Evolutionary conservation across 1,140 invertebrate genomes (phyloP), one percentile per base, ranked within the genome.

Genomic region (Lepidurus arcticus): DNA sequence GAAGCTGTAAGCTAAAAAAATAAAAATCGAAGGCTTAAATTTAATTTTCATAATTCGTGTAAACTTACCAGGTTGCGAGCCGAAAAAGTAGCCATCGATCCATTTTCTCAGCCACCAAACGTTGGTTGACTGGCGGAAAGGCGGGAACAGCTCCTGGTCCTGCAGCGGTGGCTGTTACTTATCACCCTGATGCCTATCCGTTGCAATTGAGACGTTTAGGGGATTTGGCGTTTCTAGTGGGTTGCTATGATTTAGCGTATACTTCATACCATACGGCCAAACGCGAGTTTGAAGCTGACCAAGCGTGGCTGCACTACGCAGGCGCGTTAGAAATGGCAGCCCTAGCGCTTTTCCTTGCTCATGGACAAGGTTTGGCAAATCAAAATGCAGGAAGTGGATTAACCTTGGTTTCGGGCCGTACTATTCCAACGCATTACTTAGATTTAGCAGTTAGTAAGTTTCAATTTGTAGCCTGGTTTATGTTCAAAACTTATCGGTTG

Each of bases 261-360:
- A 93, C 93, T 83, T 90, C 93, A 0, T 99, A 98, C 86, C 96
- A 99, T 84, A 91, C 93, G 21, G 93, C 95, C 11, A 99, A 98
- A 85, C 90, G 96, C 79, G 98, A 99, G 83, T 99, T 99, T 85
- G 93, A 93, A 82, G 92, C 92, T 21, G 97, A 99, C 85, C 93
- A 96, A 82, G 97, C 97, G 0, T 99, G 96, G 97, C 86, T 98
- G 13, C 95, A 97, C 85, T 98, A 94, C 86, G 96, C 97, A 10
- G 96, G 96, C 13, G 95, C 96, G 24, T 85, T 97, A 73, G 96
- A 98, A 88, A 98, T 98, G 95, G 95, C 95, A 7, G 93, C 94
- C 3, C 84, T 98, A 0, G 92, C 95, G 79, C 92, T 94, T 1
- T 98, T 96, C 83, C 94, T 98, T 92, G 44, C 65, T 10, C 44